Evolutionary conservation across 1,140 invertebrate genomes (phyloP).

Genomic region (Pteromalus puparum): DNA sequence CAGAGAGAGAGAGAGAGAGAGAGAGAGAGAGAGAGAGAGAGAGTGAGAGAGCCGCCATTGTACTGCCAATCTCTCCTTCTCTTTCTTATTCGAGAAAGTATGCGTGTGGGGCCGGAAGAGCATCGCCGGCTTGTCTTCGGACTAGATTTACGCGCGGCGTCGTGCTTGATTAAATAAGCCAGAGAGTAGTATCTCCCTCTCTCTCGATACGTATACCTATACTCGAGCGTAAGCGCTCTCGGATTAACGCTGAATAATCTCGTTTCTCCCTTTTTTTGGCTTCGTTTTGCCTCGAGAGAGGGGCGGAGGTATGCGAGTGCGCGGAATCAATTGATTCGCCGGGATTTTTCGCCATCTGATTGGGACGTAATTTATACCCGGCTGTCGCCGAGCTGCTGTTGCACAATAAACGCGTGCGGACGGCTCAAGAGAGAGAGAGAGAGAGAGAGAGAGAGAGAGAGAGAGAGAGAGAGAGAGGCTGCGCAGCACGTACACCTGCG

Average conservation of each 20-base stretch:
- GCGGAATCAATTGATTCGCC: constrained; percentile 29
- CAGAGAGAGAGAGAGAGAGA: neutral
- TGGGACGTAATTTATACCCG: constrained; percentile 23
- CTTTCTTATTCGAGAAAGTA: constrained; percentile 5
- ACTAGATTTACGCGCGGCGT: constrained; percentile 45
- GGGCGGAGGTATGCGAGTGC: neutral
- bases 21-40: neutral
- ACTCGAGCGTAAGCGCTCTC: neutral
- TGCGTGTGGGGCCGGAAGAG: constrained; percentile 13
- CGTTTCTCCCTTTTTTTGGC: neutral
- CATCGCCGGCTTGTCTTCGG: constrained; percentile 27
- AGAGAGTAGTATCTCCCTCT: neutral
- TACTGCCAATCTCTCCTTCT: constrained; percentile 41
- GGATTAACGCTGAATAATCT: constrained; percentile 22
- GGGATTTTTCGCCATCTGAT: constrained; percentile 18
- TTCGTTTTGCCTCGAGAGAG: neutral
- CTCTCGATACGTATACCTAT: neutral
- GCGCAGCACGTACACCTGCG: neutral
- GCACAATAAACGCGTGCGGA: neutral
- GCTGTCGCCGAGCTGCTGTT: neutral
- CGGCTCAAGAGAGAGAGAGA: neutral
- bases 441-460: neutral
- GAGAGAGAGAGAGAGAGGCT: neutral
- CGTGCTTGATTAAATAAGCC: constrained; percentile 43
- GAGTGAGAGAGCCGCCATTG: constrained; percentile 31